Evolutionary conservation across 2,797 vertebrate species (phyloP), one percentile per base, ranked within the genome.

Genomic region (Kryptopterus vitreolus): DNA sequence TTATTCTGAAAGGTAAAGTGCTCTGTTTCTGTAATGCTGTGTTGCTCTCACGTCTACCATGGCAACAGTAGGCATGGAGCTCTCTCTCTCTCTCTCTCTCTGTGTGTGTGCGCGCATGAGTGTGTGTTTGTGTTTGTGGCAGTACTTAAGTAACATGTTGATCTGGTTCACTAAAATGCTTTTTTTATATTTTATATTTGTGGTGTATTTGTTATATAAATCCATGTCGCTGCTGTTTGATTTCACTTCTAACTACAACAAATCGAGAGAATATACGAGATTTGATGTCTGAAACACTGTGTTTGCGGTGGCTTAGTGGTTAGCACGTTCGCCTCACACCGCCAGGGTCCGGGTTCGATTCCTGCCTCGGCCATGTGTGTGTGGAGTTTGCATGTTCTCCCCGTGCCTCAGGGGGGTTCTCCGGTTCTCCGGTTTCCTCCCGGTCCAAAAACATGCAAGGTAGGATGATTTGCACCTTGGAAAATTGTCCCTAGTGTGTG

Each of bases 31-130:
- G 50, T 63, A 59, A 76, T 73, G 71, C 33, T 72, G 75, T 53
- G 43, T 77, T 84, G 63, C 33, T 79, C n/a, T 26, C 16, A 26
- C 61, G 77, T 52, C 35, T 81, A 61, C 55, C 79, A 80, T 83
- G 63, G 83, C 82, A 87, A 84, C 83, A 72, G 83, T 86, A 24
- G 81, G 78, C 80, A 85, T 59, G 80, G 78, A 81, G 77, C 76
- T n/a, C 22, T 68, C 24, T 77, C 65, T 72, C 76, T n/a, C 22
- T 68, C 24, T 77, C 65, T 72, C 33, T 62, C 62, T 62, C 4
- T 43, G 38, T 43, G 38, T 43, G 38, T 43, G 38, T 43, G 38
- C 10, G 38, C 10, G 38, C 10, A 9, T 43, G 38, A 7, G 38
- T 43, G 38, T 43, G 7, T 43, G 38, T n/a, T 22, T 68, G 33